Evolutionary conservation across 2,888 invertebrate species (phyloP).

Genomic region (Proisotoma minuta): DNA sequence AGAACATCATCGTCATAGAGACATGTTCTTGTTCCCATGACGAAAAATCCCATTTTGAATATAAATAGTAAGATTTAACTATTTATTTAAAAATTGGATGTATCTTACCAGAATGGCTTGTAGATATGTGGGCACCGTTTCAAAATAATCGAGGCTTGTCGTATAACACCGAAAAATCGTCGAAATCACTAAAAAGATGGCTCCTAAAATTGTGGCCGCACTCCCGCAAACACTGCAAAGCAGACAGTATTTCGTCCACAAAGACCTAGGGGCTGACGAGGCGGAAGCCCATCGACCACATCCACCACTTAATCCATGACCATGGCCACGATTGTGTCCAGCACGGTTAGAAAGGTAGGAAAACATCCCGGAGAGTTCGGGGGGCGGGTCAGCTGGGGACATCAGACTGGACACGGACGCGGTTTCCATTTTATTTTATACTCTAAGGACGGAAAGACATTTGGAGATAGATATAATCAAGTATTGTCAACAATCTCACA

Average conservation of each 20-base stretch:
- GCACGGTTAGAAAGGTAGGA: not conserved
- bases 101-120: slow-evolving; percentile 83
- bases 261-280: slow-evolving; percentile 22
- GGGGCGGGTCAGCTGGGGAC: too few relatives aligned
- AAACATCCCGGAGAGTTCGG: not conserved
- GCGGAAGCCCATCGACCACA: too few relatives aligned
- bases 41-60: too few relatives aligned
- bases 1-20: too few relatives aligned
- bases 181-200: slow-evolving; percentile 72
- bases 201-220: slow-evolving; percentile 69
- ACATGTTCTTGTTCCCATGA: too few relatives aligned
- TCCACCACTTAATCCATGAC: not conserved
- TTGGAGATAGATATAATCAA: too few relatives aligned
- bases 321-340: not conserved
- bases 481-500: too few relatives aligned
- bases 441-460: too few relatives aligned
- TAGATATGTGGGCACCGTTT: slow-evolving; percentile 91
- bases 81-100: too few relatives aligned
- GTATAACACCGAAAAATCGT: slow-evolving; percentile 74
- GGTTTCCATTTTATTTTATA: too few relatives aligned
- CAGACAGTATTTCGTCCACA: slow-evolving; percentile 66
- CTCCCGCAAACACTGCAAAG: slow-evolving; percentile 78
- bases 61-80: too few relatives aligned
- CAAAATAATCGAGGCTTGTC: slow-evolving; percentile 68
- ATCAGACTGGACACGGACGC: too few relatives aligned